A percentile compares a stretch with the other conserved stretches of the same genome.
Conservation (phyloP, 2,888 invertebrate genomes). For the Phytoseiulus persimilis region DNA sequence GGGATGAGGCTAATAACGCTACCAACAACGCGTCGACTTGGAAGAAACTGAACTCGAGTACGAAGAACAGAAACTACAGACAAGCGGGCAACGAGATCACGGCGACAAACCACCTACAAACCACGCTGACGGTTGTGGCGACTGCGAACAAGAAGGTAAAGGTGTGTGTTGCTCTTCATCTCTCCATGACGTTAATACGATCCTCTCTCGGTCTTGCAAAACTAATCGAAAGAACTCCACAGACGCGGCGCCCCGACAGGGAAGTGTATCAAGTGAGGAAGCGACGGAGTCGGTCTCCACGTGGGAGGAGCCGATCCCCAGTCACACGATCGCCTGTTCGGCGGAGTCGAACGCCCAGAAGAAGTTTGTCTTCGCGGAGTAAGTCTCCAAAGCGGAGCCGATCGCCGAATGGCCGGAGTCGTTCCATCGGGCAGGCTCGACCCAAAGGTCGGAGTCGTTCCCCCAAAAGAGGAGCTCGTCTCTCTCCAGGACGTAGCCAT, state of each 20-base stretch:
- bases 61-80: slow-evolving; percentile 68
- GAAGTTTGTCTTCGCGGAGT: not conserved
- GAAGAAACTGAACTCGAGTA: slow-evolving; percentile 69
- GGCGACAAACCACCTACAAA: slow-evolving; percentile 30
- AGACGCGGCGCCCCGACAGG: slow-evolving; percentile 43
- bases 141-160: slow-evolving; percentile 49
- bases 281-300: slow-evolving; percentile 11
- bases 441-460: not conserved
- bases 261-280: slow-evolving; percentile 41
- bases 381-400: not conserved
- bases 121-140: slow-evolving; percentile 18
- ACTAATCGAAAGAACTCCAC: slow-evolving; percentile 48
- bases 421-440: not conserved
- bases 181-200: no score
- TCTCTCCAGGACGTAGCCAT: not conserved
- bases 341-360: not conserved
- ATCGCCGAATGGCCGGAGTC: not conserved
- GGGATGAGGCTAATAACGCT: not conserved
- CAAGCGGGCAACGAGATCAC: slow-evolving; percentile 43
- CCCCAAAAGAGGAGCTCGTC: not conserved
- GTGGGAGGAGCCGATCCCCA: not conserved
- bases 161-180: no score
- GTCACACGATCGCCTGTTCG: not conserved
- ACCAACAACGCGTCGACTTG: slow-evolving; percentile 52
- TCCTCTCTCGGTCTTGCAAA: no score